A percentile compares a stretch with the other conserved stretches of the same genome.
These are phyloP conservation scores for Dreissena rostriformis DNA, from an alignment of 1,140 invertebrate species.

Conservation along the genomic window DNA sequence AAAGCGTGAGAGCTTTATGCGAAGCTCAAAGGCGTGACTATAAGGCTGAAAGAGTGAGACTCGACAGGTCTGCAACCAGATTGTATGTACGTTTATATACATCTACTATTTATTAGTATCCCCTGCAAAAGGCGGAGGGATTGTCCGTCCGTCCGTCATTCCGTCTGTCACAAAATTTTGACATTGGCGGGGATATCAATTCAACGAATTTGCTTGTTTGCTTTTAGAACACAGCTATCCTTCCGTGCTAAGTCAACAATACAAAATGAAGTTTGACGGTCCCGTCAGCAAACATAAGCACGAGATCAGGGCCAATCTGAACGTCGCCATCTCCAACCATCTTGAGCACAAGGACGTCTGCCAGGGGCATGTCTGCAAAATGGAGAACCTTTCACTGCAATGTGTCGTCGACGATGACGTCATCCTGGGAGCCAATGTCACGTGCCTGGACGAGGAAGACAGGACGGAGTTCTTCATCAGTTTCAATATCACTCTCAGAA, in stretches of 20 bases:
- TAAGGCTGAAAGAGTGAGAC: too few species aligned
- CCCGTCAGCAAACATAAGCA: conserved; percentile 55
- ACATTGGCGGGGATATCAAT: too few species aligned
- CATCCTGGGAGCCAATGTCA: conserved; percentile 56
- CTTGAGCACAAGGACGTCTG: conserved; percentile 62
- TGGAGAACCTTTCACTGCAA: conserved; percentile 60
- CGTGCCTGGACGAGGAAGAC: conserved; percentile 58
- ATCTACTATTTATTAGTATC: too few species aligned
- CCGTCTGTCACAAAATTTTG: too few species aligned
- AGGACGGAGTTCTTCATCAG: conserved; percentile 32
- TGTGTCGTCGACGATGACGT: conserved; percentile 53
- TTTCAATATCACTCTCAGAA: conserved; percentile 66
- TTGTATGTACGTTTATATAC: too few species aligned
- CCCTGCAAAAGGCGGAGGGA: too few species aligned
- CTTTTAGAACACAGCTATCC: conserved; percentile 58
- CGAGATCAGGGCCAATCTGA: conserved; percentile 30
- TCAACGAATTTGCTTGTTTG: not conserved
- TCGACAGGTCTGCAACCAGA: too few species aligned
- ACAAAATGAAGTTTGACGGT: conserved; percentile 64
- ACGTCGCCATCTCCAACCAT: conserved; percentile 19
- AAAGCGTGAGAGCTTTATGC: too few species aligned
- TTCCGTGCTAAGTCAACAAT: conserved; percentile 61
- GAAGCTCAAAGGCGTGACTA: too few species aligned
- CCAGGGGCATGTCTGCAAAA: conserved; percentile 55
- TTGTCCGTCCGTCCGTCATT: too few species aligned